Evolutionary conservation across 2,797 vertebrate species (phyloP).

Genomic region (Thalassophryne amazonica): DNA sequence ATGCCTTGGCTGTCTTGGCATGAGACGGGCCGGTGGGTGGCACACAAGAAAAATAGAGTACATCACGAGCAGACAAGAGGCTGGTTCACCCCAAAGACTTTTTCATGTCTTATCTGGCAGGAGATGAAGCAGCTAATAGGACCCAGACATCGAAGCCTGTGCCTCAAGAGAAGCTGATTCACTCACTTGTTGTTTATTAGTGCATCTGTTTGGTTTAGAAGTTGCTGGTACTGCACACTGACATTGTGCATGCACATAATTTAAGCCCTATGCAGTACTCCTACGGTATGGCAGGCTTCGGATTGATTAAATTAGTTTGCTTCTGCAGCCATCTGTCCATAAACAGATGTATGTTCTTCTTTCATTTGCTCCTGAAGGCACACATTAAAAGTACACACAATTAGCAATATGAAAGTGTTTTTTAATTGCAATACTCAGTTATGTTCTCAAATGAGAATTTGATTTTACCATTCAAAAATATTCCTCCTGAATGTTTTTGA

Average conservation of each 20-base stretch:
- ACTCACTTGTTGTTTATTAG: constrained; percentile 53
- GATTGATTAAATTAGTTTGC: constrained; percentile 10
- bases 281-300: background rate
- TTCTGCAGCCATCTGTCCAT: background rate
- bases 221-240: constrained; percentile 14
- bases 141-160: constrained; percentile 34
- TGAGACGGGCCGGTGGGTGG: constrained; percentile 26
- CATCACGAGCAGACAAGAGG: constrained; percentile 57
- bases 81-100: constrained; percentile 62
- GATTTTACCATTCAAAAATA: no score
- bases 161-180: constrained; percentile 63
- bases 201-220: constrained; percentile 28
- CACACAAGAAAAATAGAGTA: constrained; percentile 51
- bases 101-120: constrained; percentile 65
- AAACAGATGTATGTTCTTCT: background rate
- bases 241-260: constrained; percentile 11
- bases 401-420: no score
- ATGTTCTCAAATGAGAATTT: no score
- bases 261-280: background rate
- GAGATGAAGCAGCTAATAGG: constrained; percentile 64
- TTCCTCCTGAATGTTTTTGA: no score
- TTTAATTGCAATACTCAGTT: no score
- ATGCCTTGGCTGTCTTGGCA: constrained; percentile 22
- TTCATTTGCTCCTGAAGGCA: constrained; percentile 1
- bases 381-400: no score